phyloP scores from a whole-genome alignment of 1,140 invertebrate genomes.

The Ceratosolen fusciceps region DNA sequence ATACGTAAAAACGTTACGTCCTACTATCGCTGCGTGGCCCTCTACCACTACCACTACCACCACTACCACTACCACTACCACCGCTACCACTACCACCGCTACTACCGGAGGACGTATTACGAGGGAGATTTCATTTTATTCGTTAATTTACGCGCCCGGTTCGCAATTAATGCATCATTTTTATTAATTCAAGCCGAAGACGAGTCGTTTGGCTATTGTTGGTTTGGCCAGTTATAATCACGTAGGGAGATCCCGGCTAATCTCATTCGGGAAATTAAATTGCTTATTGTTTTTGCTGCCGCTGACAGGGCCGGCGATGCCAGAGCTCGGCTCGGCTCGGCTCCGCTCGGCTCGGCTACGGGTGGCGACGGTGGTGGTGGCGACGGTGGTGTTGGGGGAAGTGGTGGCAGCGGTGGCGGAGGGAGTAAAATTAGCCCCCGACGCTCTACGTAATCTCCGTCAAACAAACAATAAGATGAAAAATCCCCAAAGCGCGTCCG shows the following conservation, averaged over 20 bases:
- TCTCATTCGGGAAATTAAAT: neutral
- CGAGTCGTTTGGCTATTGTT: neutral
- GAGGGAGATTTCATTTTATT: neutral
- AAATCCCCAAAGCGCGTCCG: slow-evolving; percentile 21
- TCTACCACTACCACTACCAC: too few species aligned
- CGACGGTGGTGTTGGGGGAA: too few species aligned
- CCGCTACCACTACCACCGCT: too few species aligned
- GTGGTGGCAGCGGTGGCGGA: too few species aligned
- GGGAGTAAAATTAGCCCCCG: slow-evolving; percentile 33
- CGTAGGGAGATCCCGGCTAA: neutral
- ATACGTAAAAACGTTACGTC: too few species aligned
- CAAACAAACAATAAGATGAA: slow-evolving; percentile 10
- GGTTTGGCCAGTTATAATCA: neutral
- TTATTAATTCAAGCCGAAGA: neutral
- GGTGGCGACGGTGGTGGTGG: neutral
- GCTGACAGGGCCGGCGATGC: neutral
- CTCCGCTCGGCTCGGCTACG: too few species aligned
- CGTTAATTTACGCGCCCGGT: neutral
- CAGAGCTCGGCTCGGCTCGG: too few species aligned
- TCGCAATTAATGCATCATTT: neutral
- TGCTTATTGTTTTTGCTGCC: slow-evolving; percentile 26
- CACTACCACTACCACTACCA: too few species aligned
- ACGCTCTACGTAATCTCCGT: neutral
- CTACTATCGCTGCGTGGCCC: too few species aligned
- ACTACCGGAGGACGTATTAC: too few species aligned